Evolutionary conservation across 2,797 vertebrate species (phyloP), one percentile per base, ranked within the genome.

Genomic region (Enteromius unitaeniatus): DNA sequence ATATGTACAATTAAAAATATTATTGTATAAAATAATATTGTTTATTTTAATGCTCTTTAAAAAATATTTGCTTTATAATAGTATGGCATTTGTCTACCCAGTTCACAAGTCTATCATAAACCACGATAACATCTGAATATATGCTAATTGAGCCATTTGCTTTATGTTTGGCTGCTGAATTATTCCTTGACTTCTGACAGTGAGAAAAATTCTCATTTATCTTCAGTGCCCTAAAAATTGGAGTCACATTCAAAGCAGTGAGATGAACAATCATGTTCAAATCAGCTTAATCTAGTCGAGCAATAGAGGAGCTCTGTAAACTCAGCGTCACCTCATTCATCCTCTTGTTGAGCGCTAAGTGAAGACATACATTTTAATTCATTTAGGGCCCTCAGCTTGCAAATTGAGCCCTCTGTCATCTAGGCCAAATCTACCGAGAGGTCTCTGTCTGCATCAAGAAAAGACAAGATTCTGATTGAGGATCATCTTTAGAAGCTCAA

Each of bases 221-320:
- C 65, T 21, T 60, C 19, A 42, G 42, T 19, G 69, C 55, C 28
- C 6, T 31, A 75, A 62, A 78, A 72, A 51, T 58, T 45, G 8
- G 53, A 73, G 60, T 77, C 64, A 14, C 65, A 70, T 80, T 47
- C 31, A 65, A 85, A 67, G 62, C 55, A 26, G 47, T 0, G 40
- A 79, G 82, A 73, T 67, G 49, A 69, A 51, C 84, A 84, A 88
- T 86, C 40, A 70, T 77, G 77, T 86, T 74, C 14, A 65, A 76
- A 68, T 83, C 62, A 31, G 37, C 11, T 55, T 67, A 75, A 83
- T 76, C 60, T 76, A 82, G 55, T 74, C 21, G 15, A 55, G 78
- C 49, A 17, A 69, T 42, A 58, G 40, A 73, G 23, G 11, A 68
- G 81, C 72, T 31, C 62, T 45, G 49, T 80, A 47, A 74, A 62